Evolutionary conservation across 2,888 invertebrate species (phyloP).

Genomic region (Lithodes maja): DNA sequence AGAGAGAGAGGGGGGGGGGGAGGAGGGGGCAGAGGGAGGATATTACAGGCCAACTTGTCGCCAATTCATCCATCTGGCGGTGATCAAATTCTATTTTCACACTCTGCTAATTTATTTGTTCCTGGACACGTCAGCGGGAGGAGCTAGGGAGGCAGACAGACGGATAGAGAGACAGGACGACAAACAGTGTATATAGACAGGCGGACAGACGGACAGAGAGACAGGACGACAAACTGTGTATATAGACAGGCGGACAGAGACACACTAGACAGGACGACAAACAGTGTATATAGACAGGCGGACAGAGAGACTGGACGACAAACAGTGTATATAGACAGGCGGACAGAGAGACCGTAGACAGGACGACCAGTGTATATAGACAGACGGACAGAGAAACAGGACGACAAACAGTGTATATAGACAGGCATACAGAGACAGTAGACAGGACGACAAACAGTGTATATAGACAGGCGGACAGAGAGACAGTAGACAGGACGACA

Average conservation of each 20-base stretch:
- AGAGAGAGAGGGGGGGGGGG: neutral
- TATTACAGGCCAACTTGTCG: slow-evolving; percentile 47
- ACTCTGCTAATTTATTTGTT: slow-evolving; percentile 29
- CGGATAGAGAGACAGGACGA: neutral
- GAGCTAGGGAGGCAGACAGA: neutral
- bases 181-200: neutral
- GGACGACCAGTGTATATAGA: neutral
- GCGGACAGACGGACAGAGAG: neutral
- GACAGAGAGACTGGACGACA: slow-evolving; percentile 7
- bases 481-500: neutral
- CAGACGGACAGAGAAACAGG: neutral
- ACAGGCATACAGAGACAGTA: neutral
- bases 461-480: neutral
- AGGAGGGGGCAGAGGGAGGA: neutral
- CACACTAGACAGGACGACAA: neutral
- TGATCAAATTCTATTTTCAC: slow-evolving; percentile 39
- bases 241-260: neutral
- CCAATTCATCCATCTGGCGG: slow-evolving; percentile 40
- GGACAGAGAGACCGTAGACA: neutral
- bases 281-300: neutral
- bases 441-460: neutral
- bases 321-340: neutral
- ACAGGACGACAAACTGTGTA: neutral
- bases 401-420: neutral
- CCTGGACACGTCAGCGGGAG: slow-evolving; percentile 7